Base-by-base conservation (phyloP, 1,140 invertebrate species). In the Drosophila tropicalis region DNA sequence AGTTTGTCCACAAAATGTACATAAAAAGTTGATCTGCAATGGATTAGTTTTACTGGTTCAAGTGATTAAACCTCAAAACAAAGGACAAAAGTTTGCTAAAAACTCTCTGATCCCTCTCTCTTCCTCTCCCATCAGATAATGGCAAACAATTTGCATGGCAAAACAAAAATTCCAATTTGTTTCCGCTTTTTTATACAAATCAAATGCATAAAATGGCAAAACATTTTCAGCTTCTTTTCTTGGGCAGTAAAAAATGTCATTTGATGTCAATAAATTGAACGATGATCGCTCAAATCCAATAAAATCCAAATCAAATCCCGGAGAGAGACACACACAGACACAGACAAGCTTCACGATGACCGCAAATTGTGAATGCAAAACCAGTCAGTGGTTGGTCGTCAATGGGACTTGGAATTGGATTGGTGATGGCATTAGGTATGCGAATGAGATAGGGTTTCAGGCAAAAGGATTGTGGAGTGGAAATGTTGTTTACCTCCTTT, bases 251-350 rank as follows among this genome's bases (percentile, higher is more conserved):
- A 58, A 79, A 76, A 69, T 62, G 62, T 54, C 57, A 76, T 72
- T 71, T 68, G 61, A 68, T 72, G 64, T 62, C 68, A 57, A 63
- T 76, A 69, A 72, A 79, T 72, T 69, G 56, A 65, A 72, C 65
- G 65, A 54, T 79, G 62, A 72, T 76, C 76, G 73, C 69, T 72
- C 62, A 58, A 76, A 79, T 76, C 73, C 62, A 76, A 76, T 79
- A 79, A 70, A 79, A 72, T 44, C 40, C 36, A 67, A 54, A 71
- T 71, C 64, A 75, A 73, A 67, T 51, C 22, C 9, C 34, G 29
- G 29, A 29, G 29, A 5, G 29, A 34, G 7, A 47, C 15, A 51
- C 17, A 51, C 9, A 51, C 44, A 22, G 44, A 51, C 29, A 36
- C 36, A 6, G 29, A 5, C 29, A 57, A 47, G 22, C 29, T 17